Evolutionary conservation across 2,888 invertebrate species (phyloP), one percentile per base, ranked within the genome.

Genomic region (Nymphalis c-album): DNA sequence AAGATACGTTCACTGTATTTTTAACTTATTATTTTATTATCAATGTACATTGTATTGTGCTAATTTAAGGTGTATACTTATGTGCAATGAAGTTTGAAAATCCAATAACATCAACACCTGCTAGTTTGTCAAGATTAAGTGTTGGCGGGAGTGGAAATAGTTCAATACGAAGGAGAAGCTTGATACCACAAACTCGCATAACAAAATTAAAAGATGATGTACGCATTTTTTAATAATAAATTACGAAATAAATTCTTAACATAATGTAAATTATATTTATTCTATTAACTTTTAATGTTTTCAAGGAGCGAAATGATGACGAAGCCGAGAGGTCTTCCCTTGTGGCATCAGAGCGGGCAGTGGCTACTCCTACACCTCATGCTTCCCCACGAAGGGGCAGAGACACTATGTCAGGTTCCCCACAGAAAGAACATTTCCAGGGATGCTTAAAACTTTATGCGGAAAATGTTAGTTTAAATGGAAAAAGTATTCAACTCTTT

Each of bases 371-470:
- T 1, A 91, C 91, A 0, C 91, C 92, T 0, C 80, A 79, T 4
- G 75, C 77, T 3, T 82, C 89, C 0, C 84, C 87, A 1, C 81
- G 81, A 5, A 72, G 76, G 2, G 73, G 74, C 5, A 85, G 73
- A 73, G 93, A 85, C 35, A 84, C 87, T 17, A 85, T 92, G 80
- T 81, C 88, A 1, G 87, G 87, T 1, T 91, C 93, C 35, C 93
- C 93, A 60, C 93, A 94, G 64, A 94, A 94, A 81, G 95, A 96
- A 75, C 96, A 96, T 74, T 94, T 96, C 73, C 93, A 95, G 71
- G 95, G 95, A 71, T 96, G 96, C 80, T 93, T 96, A 59, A 95
- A 96, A 78, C 93, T 97, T n/a, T 95, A 94, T 80, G 94, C 95
- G 72, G 96, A 96, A 88, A 97, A 97, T 93, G 96, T 96, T 86